A percentile compares a stretch with the other conserved stretches of the same genome.
These are phyloP conservation scores for Ashinkailepas kermadecensis DNA, from an alignment of 2,888 invertebrate genomes.

Conservation along the genomic window DNA sequence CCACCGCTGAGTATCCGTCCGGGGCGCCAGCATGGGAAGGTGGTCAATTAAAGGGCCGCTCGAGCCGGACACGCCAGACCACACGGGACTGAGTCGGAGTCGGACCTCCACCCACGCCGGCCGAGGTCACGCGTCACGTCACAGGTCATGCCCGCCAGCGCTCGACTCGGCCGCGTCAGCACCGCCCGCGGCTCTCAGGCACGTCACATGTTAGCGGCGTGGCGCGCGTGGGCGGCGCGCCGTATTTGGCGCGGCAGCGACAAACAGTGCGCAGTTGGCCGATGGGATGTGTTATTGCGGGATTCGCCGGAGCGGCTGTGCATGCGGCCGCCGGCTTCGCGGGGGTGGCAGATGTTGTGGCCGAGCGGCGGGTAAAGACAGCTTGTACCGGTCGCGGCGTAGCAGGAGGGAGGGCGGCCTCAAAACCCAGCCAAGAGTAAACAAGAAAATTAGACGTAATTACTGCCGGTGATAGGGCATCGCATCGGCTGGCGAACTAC, in stretches of 20 bases:
- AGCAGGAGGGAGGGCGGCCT: too few relatives aligned
- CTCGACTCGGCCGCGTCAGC: neutral
- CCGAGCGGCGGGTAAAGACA: too few relatives aligned
- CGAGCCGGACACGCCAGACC: neutral
- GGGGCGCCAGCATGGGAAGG: conserved; percentile 5
- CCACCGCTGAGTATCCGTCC: neutral
- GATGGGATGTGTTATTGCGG: neutral
- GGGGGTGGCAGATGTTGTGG: too few relatives aligned
- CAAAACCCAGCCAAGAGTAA: too few relatives aligned
- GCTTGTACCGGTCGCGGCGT: too few relatives aligned
- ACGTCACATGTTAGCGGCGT: neutral
- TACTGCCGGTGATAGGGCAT: too few relatives aligned
- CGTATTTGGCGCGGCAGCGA: neutral
- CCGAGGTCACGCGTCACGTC: neutral
- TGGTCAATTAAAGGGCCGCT: neutral
- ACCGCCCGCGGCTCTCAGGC: neutral
- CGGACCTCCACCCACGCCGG: neutral
- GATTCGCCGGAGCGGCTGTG: too few relatives aligned
- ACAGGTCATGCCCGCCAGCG: neutral
- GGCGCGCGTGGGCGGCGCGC: neutral
- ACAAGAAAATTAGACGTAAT: too few relatives aligned
- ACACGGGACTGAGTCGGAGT: neutral
- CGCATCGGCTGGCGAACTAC: too few relatives aligned
- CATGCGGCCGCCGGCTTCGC: too few relatives aligned
- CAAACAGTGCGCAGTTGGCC: conserved; percentile 1